Percentiles rank a stretch among this genome's conserved stretches.
Conservation (phyloP, 2,888 invertebrate species). For the Hedychridium roseum region DNA sequence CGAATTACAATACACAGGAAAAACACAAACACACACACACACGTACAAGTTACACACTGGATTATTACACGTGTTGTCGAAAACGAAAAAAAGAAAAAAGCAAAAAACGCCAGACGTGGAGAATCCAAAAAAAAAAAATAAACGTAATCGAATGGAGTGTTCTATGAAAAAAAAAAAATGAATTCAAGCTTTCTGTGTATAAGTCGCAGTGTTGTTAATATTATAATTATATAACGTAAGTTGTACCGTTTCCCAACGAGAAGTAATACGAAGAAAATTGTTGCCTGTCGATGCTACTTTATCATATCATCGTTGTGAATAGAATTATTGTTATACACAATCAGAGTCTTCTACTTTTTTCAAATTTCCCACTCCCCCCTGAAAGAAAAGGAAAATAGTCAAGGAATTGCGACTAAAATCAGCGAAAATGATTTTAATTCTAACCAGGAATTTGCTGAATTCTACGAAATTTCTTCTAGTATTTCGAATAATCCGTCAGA, state of each 20-base stretch:
- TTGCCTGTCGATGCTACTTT: constrained; percentile 52
- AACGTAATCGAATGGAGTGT: constrained; percentile 44
- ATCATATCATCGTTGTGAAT: constrained; percentile 54
- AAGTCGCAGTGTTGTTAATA: constrained; percentile 39
- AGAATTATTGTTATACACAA: constrained; percentile 35
- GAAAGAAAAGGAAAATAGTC: too few species aligned
- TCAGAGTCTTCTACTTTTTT: not conserved
- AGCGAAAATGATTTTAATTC: too few species aligned
- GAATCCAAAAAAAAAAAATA: constrained; percentile 23
- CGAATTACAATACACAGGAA: not conserved
- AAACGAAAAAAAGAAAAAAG: constrained; percentile 17
- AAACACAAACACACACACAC: not conserved
- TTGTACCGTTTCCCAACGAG: constrained; percentile 28
- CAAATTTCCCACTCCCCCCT: too few species aligned
- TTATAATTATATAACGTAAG: constrained; percentile 32
- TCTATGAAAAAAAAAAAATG: constrained; percentile 24
- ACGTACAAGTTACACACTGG: not conserved
- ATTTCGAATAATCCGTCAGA: too few species aligned
- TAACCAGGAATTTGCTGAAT: too few species aligned
- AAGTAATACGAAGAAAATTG: constrained; percentile 41
- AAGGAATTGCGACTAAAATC: too few species aligned
- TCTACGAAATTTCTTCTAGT: too few species aligned
- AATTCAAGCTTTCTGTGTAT: constrained; percentile 39
- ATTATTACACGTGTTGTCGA: constrained; percentile 22
- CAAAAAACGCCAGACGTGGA: too few species aligned